Conservation (phyloP, 2,113 vertebrate species). For the Dipodomys ordii region DNA sequence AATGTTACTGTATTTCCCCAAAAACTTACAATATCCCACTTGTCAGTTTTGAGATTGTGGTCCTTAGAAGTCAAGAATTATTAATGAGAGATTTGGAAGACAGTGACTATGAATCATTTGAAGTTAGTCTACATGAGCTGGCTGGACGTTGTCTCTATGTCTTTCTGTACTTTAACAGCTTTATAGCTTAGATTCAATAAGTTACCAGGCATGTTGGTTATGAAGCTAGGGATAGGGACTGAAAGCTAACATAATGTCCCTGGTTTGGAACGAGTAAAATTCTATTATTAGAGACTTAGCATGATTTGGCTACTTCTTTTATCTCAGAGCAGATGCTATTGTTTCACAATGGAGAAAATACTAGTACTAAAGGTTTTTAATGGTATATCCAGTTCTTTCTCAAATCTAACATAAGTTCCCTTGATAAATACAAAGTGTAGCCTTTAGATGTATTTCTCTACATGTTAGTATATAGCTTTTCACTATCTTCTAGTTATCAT, state of each 20-base stretch:
- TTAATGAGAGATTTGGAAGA: slow-evolving; percentile 31
- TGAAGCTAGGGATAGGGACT: background rate
- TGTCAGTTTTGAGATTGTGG: background rate
- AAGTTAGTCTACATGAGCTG: background rate
- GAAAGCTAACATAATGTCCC: background rate
- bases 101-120: background rate
- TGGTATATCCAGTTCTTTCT: slow-evolving; percentile 1
- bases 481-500: background rate
- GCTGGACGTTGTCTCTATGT: background rate
- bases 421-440: background rate
- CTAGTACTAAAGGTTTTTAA: background rate
- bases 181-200: background rate
- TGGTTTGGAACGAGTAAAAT: slow-evolving; percentile 30
- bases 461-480: background rate
- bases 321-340: background rate
- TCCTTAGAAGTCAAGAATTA: slow-evolving; percentile 23
- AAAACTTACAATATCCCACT: slow-evolving; percentile 35
- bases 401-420: slow-evolving; percentile 28
- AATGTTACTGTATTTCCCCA: slow-evolving; percentile 60
- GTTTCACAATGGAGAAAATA: background rate
- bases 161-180: slow-evolving; percentile 11
- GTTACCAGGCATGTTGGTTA: background rate
- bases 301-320: background rate
- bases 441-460: background rate
- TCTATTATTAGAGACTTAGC: background rate